phyloP scores from a whole-genome alignment of 2,797 vertebrate genomes.

The Cheirogaleus major region DNA sequence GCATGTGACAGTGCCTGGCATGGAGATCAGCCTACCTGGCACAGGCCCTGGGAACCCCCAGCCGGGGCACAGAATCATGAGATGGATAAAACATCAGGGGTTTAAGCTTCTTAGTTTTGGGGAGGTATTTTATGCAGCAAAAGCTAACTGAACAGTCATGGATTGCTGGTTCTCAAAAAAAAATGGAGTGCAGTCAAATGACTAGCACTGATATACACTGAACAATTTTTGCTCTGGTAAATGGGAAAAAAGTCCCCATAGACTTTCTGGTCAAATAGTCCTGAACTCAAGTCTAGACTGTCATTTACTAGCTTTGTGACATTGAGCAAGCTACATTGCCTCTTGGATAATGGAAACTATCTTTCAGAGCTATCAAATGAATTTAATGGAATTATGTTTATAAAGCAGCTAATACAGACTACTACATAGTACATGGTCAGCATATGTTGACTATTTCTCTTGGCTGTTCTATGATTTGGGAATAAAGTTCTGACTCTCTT shows the following conservation, averaged over 20 bases:
- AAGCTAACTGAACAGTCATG: neutral
- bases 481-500: neutral
- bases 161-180: neutral
- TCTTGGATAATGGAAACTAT: neutral
- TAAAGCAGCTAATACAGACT: neutral
- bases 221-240: neutral
- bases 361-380: neutral
- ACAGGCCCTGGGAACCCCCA: neutral
- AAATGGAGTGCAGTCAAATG: neutral
- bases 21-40: neutral
- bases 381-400: neutral
- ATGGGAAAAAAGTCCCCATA: neutral
- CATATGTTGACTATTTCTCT: neutral
- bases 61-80: neutral
- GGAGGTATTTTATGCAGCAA: neutral
- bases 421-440: no score
- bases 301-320: neutral
- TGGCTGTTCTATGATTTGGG: neutral
- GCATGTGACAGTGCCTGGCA: accelerated
- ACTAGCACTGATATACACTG: neutral
- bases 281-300: neutral
- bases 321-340: neutral
- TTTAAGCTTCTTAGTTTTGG: neutral
- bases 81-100: neutral
- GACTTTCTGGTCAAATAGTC: neutral